Evolutionary conservation across 2,797 vertebrate species (phyloP), one percentile per base, ranked within the genome.

Genomic region (Microcaecilia unicolor): DNA sequence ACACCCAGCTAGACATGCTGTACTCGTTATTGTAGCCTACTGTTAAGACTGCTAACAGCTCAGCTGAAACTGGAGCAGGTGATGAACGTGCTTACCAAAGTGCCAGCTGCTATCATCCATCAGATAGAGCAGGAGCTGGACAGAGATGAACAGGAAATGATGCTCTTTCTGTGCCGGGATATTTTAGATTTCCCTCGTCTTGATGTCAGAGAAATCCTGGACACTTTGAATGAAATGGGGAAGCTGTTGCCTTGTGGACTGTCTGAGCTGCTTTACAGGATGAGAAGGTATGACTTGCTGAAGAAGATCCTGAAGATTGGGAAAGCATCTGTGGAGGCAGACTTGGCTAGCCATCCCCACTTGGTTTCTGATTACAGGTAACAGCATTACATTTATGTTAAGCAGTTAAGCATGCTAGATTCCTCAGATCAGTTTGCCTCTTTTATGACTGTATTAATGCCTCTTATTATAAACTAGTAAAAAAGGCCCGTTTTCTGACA

Each of bases 241-340:
- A 53, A 70, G 7, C 33, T 72, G 4, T 56, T 66, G 11, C 4
- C 2, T 6, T 2, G 14, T 30, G 56, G 30, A 11, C 41, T 97
- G 26, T 47, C 46, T 2, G 89, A 93, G 52, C 62, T 96, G 17
- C 31, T 93, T 13, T 64, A 80, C 37, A 70, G 63, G 18, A 44
- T 94, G 20, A 80, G 66, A 23, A 86, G 93, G 1, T 88, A 83
- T 38, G 93, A 98, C 31, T 69, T 98, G 37, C 63, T 97, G 21
- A 85, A 55, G 20, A 67, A 44, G 12, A 48, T 91, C 15, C 59
- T 78, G 33, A 58, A 78, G 10, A 67, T 53, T 28, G 83, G 55
- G 58, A 83, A 41, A 18, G 38, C 19, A 1, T 22, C 71, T 1
- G 73, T 81, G 34, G 87, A 93, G 59, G 53, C 38, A 18, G 18